A percentile compares a stretch with the other conserved stretches of the same genome.
Conservation (phyloP, 2,113 vertebrate species). For the Motacilla tschutschensis region DNA sequence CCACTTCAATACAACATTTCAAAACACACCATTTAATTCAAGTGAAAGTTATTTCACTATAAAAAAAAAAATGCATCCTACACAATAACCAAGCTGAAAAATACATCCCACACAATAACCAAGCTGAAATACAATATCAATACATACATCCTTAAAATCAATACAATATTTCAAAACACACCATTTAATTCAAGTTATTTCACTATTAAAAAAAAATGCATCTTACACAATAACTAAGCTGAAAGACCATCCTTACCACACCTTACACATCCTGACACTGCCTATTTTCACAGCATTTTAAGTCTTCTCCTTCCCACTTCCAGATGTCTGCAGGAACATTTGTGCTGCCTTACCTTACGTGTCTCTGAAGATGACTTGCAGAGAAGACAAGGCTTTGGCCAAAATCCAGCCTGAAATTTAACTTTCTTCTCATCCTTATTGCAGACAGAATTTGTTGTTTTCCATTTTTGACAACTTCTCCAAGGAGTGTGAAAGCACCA, state of each 20-base stretch:
- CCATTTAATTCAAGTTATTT: neutral
- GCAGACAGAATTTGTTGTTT: conserved; percentile 80
- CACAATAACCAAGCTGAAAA: neutral
- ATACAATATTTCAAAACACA: neutral
- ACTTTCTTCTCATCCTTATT: conserved; percentile 42
- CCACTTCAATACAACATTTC: neutral
- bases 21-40: neutral
- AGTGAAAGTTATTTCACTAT: neutral
- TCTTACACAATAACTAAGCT: neutral
- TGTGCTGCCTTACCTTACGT: neutral
- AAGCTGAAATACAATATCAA: too few species aligned
- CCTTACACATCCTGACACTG: neutral
- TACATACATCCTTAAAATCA: neutral
- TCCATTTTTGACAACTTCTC: conserved; percentile 81
- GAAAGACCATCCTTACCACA: neutral
- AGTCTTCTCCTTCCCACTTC: neutral
- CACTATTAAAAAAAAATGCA: neutral
- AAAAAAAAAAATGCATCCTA: neutral
- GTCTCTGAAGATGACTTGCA: neutral
- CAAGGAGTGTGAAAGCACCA: conserved; percentile 76
- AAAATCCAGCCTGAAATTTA: conserved; percentile 27
- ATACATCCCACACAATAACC: neutral
- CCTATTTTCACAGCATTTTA: neutral
- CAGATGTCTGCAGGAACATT: neutral
- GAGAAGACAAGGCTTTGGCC: neutral